phyloP scores from a whole-genome alignment of 2,888 invertebrate genomes.

The Elmis aenea region DNA sequence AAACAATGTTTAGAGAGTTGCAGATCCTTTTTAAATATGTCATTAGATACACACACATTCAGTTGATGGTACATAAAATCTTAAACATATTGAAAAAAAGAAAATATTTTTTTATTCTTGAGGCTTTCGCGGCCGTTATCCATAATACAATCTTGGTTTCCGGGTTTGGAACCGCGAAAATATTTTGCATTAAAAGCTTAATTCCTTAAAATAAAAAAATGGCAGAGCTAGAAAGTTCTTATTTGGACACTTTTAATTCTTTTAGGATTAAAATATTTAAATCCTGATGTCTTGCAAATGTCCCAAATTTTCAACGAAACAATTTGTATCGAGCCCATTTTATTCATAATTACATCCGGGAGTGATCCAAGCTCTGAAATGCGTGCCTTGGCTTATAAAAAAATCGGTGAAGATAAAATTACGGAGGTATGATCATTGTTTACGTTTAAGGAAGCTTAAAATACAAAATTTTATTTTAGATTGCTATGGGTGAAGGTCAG shows the following conservation, averaged over 20 bases:
- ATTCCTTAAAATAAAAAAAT: no score
- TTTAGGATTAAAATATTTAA: slow-evolving; percentile 31
- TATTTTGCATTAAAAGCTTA: no score
- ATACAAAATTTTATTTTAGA: slow-evolving; percentile 43
- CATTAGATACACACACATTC: no score
- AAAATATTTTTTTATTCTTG: no score
- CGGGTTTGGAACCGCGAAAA: no score
- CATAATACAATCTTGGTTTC: no score
- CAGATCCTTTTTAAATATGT: no score
- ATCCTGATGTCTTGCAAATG: slow-evolving; percentile 39
- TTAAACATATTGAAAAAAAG: no score
- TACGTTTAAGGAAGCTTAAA: slow-evolving; percentile 1
- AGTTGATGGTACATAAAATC: no score
- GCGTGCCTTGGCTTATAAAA: slow-evolving; percentile 56
- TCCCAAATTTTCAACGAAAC: slow-evolving; percentile 54
- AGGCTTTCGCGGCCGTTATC: no score
- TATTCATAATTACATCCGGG: slow-evolving; percentile 83
- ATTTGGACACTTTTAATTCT: slow-evolving; percentile 1
- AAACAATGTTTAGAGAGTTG: no score
- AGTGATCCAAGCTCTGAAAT: slow-evolving; percentile 87
- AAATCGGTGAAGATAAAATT: slow-evolving; percentile 48
- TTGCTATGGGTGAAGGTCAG: slow-evolving; percentile 79
- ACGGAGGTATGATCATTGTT: slow-evolving; percentile 51
- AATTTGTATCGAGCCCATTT: slow-evolving; percentile 60
- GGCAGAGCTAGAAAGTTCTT: slow-evolving; percentile 7